Conservation (phyloP, 2,888 invertebrate genomes). For the Aphrophora alni region DNA sequence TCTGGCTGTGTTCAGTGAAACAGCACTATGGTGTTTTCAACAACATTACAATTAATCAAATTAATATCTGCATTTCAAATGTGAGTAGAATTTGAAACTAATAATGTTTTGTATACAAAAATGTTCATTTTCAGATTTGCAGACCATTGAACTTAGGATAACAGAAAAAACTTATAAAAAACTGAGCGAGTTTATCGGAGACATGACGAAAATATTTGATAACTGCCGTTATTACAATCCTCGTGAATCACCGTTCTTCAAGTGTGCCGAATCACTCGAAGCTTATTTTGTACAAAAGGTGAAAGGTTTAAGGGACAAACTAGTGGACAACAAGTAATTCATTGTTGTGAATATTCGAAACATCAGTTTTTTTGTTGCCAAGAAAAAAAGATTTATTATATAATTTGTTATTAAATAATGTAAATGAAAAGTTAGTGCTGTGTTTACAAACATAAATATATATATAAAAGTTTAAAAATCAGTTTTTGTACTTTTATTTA, state of each 20-base stretch:
- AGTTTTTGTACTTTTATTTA: too few relatives aligned
- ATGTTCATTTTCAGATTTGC: constrained; percentile 74
- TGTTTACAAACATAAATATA: too few relatives aligned
- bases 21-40: too few relatives aligned
- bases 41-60: too few relatives aligned
- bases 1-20: too few relatives aligned
- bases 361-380: background rate
- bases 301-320: constrained; percentile 82
- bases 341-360: background rate
- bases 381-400: background rate
- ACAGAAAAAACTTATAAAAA: constrained; percentile 82
- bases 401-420: background rate
- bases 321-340: constrained; percentile 46
- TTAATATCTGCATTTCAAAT: too few relatives aligned
- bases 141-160: constrained; percentile 88
- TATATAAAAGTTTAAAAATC: too few relatives aligned
- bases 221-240: constrained; percentile 98
- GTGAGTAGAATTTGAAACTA: too few relatives aligned
- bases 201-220: constrained; percentile 98
- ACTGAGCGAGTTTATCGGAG: constrained; percentile 94
- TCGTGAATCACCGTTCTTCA: constrained; percentile 93
- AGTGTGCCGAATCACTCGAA: constrained; percentile 95
- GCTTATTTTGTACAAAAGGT: constrained; percentile 95
- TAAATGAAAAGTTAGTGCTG: background rate
- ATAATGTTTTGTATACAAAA: too few relatives aligned